phyloP scores from a whole-genome alignment of 2,113 vertebrate genomes.

The Telmatochromis sp. region DNA sequence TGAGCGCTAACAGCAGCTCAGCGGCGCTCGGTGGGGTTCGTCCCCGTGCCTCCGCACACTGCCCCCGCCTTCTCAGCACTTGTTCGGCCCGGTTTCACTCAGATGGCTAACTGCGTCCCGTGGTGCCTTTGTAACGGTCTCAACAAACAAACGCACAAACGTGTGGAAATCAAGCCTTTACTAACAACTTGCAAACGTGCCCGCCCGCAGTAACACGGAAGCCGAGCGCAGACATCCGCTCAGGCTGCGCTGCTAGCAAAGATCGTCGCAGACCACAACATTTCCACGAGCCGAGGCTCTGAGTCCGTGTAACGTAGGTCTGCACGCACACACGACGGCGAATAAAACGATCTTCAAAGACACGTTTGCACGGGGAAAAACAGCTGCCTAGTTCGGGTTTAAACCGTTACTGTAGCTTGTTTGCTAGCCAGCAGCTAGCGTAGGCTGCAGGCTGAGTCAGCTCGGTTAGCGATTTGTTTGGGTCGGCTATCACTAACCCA shows the following conservation, averaged over 20 bases:
- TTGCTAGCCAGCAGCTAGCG: constrained; percentile 25
- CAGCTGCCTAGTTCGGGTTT: rapidly evolving
- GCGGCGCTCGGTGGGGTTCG: not conserved
- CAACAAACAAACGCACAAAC: not conserved
- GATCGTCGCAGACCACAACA: not conserved
- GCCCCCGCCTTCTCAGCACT: not conserved
- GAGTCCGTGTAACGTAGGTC: rapidly evolving
- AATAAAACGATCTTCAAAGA: rapidly evolving
- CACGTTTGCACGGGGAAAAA: rapidly evolving
- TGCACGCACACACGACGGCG: rapidly evolving
- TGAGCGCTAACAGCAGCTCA: not conserved
- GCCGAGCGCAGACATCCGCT: not conserved
- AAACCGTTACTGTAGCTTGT: not conserved
- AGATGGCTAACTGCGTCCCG: not conserved
- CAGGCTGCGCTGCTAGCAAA: not conserved
- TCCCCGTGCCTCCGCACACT: not conserved
- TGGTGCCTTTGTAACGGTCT: not conserved
- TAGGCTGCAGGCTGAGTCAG: constrained; percentile 36
- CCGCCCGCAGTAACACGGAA: constrained; percentile 10
- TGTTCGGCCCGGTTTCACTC: not conserved
- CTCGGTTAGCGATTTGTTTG: constrained; percentile 46
- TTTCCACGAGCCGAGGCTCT: rapidly evolving
- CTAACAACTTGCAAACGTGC: not conserved
- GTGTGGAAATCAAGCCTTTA: not conserved
- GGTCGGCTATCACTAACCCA: not conserved